Base-by-base conservation (phyloP, 2,113 vertebrate species). In the Erpornis zantholeuca region DNA sequence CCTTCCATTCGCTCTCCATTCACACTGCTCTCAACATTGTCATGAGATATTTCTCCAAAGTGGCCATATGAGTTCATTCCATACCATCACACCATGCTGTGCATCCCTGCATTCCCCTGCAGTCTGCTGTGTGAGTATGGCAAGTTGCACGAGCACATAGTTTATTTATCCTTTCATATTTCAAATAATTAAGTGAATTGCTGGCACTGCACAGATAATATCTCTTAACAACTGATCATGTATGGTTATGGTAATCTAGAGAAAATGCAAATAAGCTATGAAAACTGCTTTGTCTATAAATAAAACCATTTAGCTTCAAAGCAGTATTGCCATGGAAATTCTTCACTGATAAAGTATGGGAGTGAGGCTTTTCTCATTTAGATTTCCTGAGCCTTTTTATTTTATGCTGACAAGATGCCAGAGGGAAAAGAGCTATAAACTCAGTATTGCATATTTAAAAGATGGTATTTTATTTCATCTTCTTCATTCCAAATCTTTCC, bases 301-400 rank as follows among this genome's bases (percentile, higher is more conserved):
- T 96, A 96, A 96, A 92, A 57, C 70, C 84, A 71, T 92, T 96
- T 93, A 92, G 82, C 71, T 96, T 97, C 95, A 96, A 97, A 97
- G 95, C 91, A 88, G 15, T 78, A 97, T 93, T 92, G 88, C 94
- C 94, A 95, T 97, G 94, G 96, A 96, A 96, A 95, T 97, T 96
- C 80, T 95, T 91, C 68, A 36, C 82, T 88, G 86, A 93, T 96
- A 96, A 97, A 85, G 44, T 87, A 86, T 76, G 47, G 63, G 88
- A 89, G 70, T 49, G 65, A 82, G 64, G 47, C 52, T 91, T 93
- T 92, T 92, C 82, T 89, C 89, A 93, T 95, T 91, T 95, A 76
- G 71, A 88, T 90, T 96, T 95, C 64, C 89, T 66, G 57, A 83
- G 71, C 36, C 63, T 94, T 97, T 95, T 80, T 84, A 88, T 91